Conservation (phyloP, 1,140 invertebrate species). For the Acyrthosiphon pisum region DNA sequence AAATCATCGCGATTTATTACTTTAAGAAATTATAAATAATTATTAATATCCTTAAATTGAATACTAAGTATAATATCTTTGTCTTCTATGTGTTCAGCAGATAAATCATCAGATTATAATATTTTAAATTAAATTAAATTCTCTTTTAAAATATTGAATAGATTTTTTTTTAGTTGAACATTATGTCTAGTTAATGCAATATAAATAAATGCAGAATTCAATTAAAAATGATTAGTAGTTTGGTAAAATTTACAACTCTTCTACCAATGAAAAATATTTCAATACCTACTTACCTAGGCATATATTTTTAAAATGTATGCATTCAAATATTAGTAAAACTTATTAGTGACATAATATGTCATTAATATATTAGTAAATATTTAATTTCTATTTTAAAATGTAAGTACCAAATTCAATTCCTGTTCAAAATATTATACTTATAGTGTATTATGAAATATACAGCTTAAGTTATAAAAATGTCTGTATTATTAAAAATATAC, state of each 20-base stretch:
- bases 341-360: background rate
- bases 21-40: no score
- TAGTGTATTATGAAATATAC: background rate
- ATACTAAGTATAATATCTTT: no score
- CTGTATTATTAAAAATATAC: background rate
- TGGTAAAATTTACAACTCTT: background rate
- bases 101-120: no score
- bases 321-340: background rate
- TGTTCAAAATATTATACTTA: background rate
- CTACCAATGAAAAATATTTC: background rate
- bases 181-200: background rate
- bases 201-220: background rate
- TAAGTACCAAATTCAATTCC: background rate
- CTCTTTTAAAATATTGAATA: no score
- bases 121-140: no score
- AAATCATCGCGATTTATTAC: no score
- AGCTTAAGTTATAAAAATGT: background rate
- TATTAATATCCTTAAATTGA: no score
- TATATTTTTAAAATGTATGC: no score
- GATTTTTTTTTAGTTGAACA: no score
- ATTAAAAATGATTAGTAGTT: background rate
- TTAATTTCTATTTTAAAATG: background rate
- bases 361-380: background rate
- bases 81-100: no score
- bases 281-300: no score